Percentiles rank a stretch among this genome's conserved stretches.
These are phyloP conservation scores for Spermophilus dauricus DNA, from an alignment of 2,113 vertebrate genomes.

Conservation along the genomic window DNA sequence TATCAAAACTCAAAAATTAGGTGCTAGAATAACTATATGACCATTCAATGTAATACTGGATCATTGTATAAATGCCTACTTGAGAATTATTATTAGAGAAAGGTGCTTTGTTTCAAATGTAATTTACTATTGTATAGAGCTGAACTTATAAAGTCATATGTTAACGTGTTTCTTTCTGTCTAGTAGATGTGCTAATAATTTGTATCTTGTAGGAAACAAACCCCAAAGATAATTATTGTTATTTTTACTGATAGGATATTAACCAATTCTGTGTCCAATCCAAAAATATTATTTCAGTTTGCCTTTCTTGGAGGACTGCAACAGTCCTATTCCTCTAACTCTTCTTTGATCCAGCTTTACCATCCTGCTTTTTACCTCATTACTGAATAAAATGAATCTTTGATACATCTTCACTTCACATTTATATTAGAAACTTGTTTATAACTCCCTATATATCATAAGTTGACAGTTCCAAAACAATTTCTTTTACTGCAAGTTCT, in stretches of 20 bases:
- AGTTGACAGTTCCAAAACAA: not conserved
- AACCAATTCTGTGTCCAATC: slow-evolving; percentile 10
- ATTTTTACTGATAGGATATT: not conserved
- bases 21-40: not conserved
- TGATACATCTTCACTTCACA: not conserved
- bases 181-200: slow-evolving; percentile 12
- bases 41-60: not conserved
- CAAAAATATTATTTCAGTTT: not conserved
- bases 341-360: not conserved
- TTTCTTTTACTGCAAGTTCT: slow-evolving; percentile 3
- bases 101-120: not conserved
- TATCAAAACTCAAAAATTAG: slow-evolving; percentile 9
- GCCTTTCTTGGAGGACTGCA: not conserved
- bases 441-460: slow-evolving; percentile 43
- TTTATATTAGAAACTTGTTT: slow-evolving; percentile 41
- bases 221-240: not conserved
- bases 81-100: not conserved
- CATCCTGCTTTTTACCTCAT: not conserved
- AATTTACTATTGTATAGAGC: not conserved
- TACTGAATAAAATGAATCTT: slow-evolving; percentile 36
- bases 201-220: not conserved
- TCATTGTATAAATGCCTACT: not conserved
- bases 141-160: not conserved
- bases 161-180: not conserved
- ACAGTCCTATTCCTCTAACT: not conserved